phyloP scores from a whole-genome alignment of 2,113 vertebrate species.

The Xenus cinereus region DNA sequence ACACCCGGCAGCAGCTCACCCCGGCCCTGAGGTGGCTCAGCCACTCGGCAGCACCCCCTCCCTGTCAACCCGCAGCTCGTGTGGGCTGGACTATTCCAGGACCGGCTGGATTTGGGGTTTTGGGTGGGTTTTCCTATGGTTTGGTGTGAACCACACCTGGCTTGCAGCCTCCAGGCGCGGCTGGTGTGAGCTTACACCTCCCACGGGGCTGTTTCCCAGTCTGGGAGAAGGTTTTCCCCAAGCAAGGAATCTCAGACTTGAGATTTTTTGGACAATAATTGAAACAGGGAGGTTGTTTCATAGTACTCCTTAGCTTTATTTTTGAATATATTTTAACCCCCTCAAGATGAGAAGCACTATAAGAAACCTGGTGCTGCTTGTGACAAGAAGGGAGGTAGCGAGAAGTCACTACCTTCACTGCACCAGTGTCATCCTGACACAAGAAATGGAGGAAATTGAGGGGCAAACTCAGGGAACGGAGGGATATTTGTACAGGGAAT shows the following conservation, averaged over 20 bases:
- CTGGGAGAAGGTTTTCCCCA: not conserved
- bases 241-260: not conserved
- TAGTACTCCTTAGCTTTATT: not conserved
- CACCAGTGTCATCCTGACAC: accelerated
- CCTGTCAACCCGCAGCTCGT: too few species aligned
- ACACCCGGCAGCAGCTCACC: not conserved
- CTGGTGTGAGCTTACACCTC: accelerated
- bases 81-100: accelerated
- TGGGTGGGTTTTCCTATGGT: accelerated
- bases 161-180: not conserved
- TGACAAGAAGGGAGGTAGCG: accelerated
- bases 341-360: not conserved
- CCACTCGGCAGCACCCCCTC: too few species aligned
- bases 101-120: accelerated
- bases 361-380: not conserved
- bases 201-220: not conserved
- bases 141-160: not conserved
- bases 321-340: accelerated
- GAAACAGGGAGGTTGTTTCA: accelerated
- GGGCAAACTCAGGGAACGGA: accelerated
- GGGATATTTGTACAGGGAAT: not conserved
- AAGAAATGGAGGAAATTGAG: not conserved
- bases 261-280: not conserved
- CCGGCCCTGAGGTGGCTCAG: not conserved
- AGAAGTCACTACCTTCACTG: accelerated